Percentiles rank a stretch among this genome's conserved stretches.
Evolutionary conservation across 1,140 invertebrate species (phyloP).

Genomic region (Gonioctena quinquepunctata): DNA sequence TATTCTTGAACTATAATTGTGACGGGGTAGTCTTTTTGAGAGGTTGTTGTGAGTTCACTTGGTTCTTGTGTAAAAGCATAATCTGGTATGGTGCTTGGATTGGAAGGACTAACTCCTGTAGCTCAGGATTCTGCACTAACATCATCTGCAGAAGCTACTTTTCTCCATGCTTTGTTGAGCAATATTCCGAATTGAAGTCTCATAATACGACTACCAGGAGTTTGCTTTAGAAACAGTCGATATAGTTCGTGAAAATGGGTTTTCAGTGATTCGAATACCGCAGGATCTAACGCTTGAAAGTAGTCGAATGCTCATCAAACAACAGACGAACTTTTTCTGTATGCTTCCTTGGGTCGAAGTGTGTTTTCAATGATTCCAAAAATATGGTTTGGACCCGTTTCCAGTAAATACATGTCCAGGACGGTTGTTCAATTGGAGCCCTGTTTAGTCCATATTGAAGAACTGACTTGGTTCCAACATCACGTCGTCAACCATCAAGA

Average conservation of each 20-base stretch:
- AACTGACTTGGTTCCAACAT: not conserved
- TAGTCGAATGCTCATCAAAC: no score
- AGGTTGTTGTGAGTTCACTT: no score
- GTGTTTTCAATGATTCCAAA: constrained; percentile 11
- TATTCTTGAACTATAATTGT: no score
- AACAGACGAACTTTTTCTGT: no score
- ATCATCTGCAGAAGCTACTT: not conserved
- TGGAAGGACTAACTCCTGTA: not conserved
- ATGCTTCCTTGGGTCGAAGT: constrained; percentile 15
- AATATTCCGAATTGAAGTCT: not conserved
- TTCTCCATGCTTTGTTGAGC: not conserved
- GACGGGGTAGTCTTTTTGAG: no score
- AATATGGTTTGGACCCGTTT: no score
- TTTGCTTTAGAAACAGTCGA: not conserved
- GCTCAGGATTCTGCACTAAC: not conserved
- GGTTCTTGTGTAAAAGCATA: not conserved
- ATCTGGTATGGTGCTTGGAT: not conserved
- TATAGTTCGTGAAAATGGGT: not conserved
- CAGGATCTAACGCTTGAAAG: no score
- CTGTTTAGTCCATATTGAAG: not conserved
- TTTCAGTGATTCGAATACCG: not conserved
- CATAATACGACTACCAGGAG: not conserved
- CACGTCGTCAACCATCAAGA: no score
- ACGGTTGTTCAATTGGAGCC: no score
- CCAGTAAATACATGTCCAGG: no score